Base-by-base conservation (phyloP, 2,113 vertebrate species). In the Geococcyx californianus region DNA sequence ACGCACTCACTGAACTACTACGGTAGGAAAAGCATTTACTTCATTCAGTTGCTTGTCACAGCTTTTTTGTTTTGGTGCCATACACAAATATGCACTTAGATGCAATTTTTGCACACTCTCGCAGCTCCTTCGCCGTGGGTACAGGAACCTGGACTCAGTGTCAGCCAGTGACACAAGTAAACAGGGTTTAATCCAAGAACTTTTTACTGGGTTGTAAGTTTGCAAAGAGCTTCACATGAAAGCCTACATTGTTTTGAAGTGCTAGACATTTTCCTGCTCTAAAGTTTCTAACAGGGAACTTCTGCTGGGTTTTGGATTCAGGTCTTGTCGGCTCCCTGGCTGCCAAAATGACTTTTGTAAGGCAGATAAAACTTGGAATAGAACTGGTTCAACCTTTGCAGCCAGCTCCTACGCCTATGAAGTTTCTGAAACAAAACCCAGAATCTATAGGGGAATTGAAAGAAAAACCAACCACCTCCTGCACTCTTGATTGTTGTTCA, bases 221-320 rank as follows among this genome's bases (percentile, higher is more conserved):
- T 84, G 90, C 76, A 90, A 81, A 96, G 73, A 95, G 93, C 84
- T 96, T 92, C 95, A 92, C 93, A 90, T 96, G 95, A 96, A 96
- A 96, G 94, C 93, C 95, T 81, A 96, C 92, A 96, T 95, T 93
- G 94, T 95, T 96, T 89, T 36, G 55, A 97, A 95, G 94, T 96
- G 95, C 96, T 96, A 95, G 94, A 96, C 92, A 94, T 93, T 89
- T 95, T 90, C 90, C 94, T 96, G 70, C 90, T 96, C 92, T 84
- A 89, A 94, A 94, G 95, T 96, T 96, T 96, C 80, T 93, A 97
- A 96, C 90, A 73, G 84, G 88, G 94, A 97, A 96, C 96, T 97
- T 97, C 96, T 97, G 96, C 84, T 95, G 94, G 94, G 95, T 97
- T 97, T 97, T 97, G 96, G 96, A 97, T 97, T 96, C 95, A 93